A percentile compares a stretch with the other conserved stretches of the same genome.
Conservation (phyloP, 1,140 invertebrate species). For the Brachionus calyciflorus region DNA sequence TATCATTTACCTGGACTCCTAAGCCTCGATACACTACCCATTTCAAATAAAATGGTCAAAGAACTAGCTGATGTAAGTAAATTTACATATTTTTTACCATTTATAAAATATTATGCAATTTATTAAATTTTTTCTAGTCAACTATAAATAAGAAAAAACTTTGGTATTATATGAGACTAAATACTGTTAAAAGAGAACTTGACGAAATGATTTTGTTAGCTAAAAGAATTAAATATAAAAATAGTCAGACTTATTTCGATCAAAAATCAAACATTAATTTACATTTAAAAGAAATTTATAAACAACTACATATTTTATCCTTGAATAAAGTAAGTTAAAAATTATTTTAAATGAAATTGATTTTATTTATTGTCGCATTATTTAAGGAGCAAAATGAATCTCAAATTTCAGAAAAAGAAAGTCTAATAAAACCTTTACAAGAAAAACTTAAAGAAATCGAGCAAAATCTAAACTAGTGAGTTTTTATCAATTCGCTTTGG, state of each 20-base stretch:
- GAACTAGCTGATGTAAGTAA: slow-evolving; percentile 57
- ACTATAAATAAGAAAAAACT: slow-evolving; percentile 61
- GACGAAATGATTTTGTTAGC: slow-evolving; percentile 51
- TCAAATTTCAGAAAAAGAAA: slow-evolving; percentile 4
- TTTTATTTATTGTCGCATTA: neutral
- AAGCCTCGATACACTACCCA: slow-evolving; percentile 56
- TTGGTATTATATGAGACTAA: slow-evolving; percentile 60
- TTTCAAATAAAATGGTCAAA: slow-evolving; percentile 52
- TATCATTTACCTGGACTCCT: slow-evolving; percentile 56
- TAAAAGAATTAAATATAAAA: slow-evolving; percentile 4
- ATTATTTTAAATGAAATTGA: neutral
- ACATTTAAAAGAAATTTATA: slow-evolving; percentile 14
- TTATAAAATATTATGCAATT: too few relatives aligned
- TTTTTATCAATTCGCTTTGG: too few relatives aligned
- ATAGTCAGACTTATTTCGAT: neutral
- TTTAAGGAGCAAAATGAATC: slow-evolving; percentile 9
- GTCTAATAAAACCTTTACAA: neutral
- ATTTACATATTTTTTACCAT: neutral
- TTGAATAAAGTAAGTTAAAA: neutral
- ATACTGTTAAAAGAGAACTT: slow-evolving; percentile 54
- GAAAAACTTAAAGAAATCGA: slow-evolving; percentile 33
- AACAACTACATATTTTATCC: neutral
- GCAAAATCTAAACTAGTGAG: slow-evolving; percentile 4
- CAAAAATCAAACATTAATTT: slow-evolving; percentile 2
- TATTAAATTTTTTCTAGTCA: slow-evolving; percentile 16